Conservation (phyloP, 2,888 invertebrate species). For the Parapristionchus giblindavisi region DNA sequence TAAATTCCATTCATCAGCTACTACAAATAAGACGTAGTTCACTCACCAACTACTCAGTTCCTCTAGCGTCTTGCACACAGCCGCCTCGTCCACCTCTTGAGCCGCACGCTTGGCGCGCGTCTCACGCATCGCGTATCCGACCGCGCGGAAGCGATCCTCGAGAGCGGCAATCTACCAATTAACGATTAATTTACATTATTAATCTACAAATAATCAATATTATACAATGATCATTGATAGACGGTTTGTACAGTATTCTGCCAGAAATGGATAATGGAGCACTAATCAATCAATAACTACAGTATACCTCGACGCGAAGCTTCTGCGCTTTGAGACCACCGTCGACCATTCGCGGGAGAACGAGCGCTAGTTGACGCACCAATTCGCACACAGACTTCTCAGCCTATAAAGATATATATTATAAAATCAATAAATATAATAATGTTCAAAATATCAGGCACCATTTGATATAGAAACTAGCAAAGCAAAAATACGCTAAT, state of each 20-base stretch:
- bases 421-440: no score
- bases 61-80: slow-evolving; percentile 26
- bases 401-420: slow-evolving; percentile 15
- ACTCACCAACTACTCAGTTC: slow-evolving; percentile 29
- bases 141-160: slow-evolving; percentile 26
- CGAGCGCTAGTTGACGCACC: slow-evolving; percentile 46
- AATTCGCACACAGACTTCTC: slow-evolving; percentile 50
- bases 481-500: no score
- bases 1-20: no score
- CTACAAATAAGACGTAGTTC: no score
- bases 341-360: slow-evolving; percentile 52
- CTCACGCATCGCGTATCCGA: slow-evolving; percentile 30
- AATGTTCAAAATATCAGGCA: no score
- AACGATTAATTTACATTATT: not conserved
- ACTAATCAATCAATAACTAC: not conserved
- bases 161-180: slow-evolving; percentile 1
- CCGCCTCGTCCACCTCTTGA: slow-evolving; percentile 32
- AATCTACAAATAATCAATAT: not conserved
- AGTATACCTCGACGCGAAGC: slow-evolving; percentile 9
- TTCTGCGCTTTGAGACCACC: slow-evolving; percentile 40
- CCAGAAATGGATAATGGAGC: no score
- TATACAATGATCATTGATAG: no score
- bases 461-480: no score
- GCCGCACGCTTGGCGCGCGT: slow-evolving; percentile 23
- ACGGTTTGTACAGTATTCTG: no score